Conservation (phyloP, 2,888 invertebrate species). For the Erebia aethiops region DNA sequence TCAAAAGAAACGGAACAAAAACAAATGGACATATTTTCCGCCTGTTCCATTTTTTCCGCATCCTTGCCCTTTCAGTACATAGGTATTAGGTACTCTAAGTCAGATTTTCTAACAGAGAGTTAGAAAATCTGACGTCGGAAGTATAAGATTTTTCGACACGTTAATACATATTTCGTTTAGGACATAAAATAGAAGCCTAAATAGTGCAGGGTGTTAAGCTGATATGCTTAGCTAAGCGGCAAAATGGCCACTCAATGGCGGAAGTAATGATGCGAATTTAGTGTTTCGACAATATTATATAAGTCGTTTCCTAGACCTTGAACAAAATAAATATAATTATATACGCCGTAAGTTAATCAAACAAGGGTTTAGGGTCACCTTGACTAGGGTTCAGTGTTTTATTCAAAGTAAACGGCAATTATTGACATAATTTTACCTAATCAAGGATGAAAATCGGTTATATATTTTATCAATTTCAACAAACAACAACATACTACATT, state of each 20-base stretch:
- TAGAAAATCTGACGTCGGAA: too few relatives aligned
- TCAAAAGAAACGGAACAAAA: neutral
- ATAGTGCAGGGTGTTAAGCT: neutral
- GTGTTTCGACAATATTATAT: conserved; percentile 6
- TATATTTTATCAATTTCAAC: too few relatives aligned
- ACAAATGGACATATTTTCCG: neutral
- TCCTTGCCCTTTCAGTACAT: neutral
- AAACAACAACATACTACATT: too few relatives aligned
- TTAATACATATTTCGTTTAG: neutral
- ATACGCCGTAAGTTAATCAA: conserved; percentile 1
- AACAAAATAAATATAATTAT: neutral
- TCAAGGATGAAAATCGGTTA: too few relatives aligned
- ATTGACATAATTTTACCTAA: too few relatives aligned
- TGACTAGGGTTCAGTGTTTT: neutral
- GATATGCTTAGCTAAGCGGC: conserved; percentile 14
- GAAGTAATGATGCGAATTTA: conserved; percentile 10
- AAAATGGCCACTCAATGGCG: conserved; percentile 13
- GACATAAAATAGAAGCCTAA: neutral
- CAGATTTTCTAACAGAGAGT: too few relatives aligned
- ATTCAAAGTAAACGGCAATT: neutral
- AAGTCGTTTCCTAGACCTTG: conserved; percentile 5
- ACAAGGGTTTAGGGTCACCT: neutral
- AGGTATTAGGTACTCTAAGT: too few relatives aligned
- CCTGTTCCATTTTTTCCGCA: neutral
- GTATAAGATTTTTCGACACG: neutral